Evolutionary conservation across 2,797 vertebrate species (phyloP), one percentile per base, ranked within the genome.

Genomic region (Lates japonicus): DNA sequence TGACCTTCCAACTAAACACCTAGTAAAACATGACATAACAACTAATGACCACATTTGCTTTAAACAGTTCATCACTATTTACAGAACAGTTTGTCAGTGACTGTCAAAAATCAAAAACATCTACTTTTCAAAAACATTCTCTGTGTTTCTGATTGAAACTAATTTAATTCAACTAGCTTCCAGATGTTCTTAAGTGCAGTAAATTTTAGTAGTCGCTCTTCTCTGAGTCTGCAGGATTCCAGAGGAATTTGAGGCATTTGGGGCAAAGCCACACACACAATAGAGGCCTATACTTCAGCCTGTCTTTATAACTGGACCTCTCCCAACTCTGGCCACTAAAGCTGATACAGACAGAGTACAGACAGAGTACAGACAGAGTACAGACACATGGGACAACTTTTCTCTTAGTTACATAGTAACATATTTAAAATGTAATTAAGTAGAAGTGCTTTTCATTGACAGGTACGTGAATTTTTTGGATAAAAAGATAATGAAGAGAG

Each of bases 201-300:
- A 22, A 5, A 70, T 65, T 55, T 65, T 5, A 63, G 22, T 80
- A 61, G 71, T 20, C 0, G 0, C 20, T 82, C 29, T 44, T 67
- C 25, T 70, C 58, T 10, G 20, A 65, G 25, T 78, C 64, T 63
- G 71, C 61, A 77, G 79, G 51, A 65, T 49, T 59, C 16, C 67
- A 65, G 48, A 91, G 78, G 87, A 93, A 93, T 92, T 73, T 80
- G 20, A 86, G 70, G 83, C 75, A 92, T 92, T 76, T 87, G 61
- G 82, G 44, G 54, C n/a, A 82, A 80, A 80, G 67, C 70, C 19
- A 80, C 59, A 61, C 39, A 80, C 59, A 89, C 66, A 90, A 90
- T 69, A 77, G 72, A 85, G 75, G 73, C 49, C 65, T 82, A 41
- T 42, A 84, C 52, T 76, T 86, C 39, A 59, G 41, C 12, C 66